Conservation (phyloP, 1,140 invertebrate genomes). For the Dinothrombium tinctorium region DNA sequence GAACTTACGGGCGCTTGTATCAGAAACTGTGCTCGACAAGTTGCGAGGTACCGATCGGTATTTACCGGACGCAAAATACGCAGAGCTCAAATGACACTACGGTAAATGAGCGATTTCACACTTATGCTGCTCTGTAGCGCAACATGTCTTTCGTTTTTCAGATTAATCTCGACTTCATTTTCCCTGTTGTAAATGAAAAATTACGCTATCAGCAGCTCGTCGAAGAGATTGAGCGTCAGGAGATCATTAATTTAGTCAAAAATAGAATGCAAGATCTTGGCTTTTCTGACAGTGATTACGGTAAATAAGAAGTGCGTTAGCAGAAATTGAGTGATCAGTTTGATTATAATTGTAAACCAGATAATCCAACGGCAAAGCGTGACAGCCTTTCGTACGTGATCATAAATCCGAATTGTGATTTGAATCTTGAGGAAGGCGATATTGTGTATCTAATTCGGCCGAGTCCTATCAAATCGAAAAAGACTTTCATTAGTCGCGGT, state of each 20-base stretch:
- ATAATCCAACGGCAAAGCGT: slow-evolving; percentile 71
- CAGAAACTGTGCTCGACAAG: slow-evolving; percentile 93
- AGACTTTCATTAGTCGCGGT: neutral
- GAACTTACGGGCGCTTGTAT: slow-evolving; percentile 85
- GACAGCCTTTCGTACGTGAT: slow-evolving; percentile 88
- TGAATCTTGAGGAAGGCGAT: slow-evolving; percentile 83
- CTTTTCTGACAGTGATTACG: slow-evolving; percentile 64
- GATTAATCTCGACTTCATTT: neutral
- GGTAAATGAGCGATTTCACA: neutral
- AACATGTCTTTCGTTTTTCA: neutral
- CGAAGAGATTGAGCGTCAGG: slow-evolving; percentile 72
- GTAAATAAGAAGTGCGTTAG: too few species aligned
- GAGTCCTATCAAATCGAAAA: slow-evolving; percentile 38
- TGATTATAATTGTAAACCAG: too few species aligned
- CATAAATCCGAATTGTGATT: slow-evolving; percentile 91
- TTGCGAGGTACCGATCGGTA: slow-evolving; percentile 92
- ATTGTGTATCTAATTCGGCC: slow-evolving; percentile 72
- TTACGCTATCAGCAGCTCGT: slow-evolving; percentile 27
- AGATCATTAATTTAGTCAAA: slow-evolving; percentile 76
- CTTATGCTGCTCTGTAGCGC: neutral
- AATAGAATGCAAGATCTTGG: slow-evolving; percentile 81
- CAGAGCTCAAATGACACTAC: neutral
- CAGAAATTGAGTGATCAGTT: too few species aligned
- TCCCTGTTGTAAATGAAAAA: neutral
- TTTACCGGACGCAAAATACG: slow-evolving; percentile 5